Conservation (phyloP, 2,797 vertebrate genomes). For the Brachymystax lenok region DNA sequence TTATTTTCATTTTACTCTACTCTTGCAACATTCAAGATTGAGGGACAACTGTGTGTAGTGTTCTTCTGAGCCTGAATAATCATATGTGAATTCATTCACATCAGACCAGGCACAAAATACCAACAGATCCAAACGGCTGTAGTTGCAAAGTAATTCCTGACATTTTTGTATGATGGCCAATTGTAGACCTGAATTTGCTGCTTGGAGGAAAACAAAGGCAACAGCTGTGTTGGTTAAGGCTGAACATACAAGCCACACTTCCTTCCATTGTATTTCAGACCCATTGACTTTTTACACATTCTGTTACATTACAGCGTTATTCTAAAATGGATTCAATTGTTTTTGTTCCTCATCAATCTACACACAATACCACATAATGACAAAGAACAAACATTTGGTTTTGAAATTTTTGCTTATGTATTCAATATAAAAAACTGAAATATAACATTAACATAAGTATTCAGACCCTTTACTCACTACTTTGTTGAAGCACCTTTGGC, state of each 20-base stretch:
- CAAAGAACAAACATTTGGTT: no score
- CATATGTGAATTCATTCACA: constrained; percentile 5
- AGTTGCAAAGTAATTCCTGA: constrained; percentile 7
- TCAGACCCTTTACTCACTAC: no score
- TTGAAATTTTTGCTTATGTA: no score
- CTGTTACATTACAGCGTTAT: no score
- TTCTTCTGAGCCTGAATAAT: constrained; percentile 20
- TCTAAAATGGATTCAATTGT: no score
- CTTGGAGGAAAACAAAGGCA: constrained; percentile 13
- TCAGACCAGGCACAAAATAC: constrained; percentile 21
- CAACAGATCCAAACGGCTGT: not conserved
- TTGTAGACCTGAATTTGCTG: constrained; percentile 17
- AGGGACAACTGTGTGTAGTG: not conserved
- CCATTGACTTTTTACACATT: no score
- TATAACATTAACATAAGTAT: no score
- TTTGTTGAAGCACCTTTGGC: no score
- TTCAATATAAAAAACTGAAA: no score
- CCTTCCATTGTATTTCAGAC: not conserved
- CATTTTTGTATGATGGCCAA: constrained; percentile 10
- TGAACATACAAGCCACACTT: not conserved
- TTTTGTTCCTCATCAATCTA: no score
- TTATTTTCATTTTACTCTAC: not conserved
- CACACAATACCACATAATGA: no score
- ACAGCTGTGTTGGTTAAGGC: not conserved
- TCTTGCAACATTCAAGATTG: not conserved